Evolutionary conservation across 2,797 vertebrate species (phyloP).

Genomic region (Etheostoma perlongum): DNA sequence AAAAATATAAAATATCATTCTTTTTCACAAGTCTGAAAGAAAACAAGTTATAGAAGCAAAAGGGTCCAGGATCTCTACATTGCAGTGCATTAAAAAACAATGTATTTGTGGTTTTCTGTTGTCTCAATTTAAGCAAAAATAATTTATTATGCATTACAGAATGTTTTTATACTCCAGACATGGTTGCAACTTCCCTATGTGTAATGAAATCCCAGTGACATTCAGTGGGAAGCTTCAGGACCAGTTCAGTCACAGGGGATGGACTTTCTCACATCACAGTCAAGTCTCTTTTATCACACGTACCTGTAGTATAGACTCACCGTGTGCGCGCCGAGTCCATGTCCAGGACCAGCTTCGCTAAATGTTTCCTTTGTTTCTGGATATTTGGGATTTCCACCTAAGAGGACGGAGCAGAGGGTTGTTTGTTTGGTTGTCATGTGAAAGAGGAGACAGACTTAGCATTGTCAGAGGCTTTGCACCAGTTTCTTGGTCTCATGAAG

Average conservation of each 20-base stretch:
- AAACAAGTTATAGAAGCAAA: too few species aligned
- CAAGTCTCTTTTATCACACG: neutral
- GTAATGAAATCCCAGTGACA: constrained; percentile 57
- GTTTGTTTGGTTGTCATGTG: constrained; percentile 38
- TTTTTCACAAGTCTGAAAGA: too few species aligned
- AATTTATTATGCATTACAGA: neutral
- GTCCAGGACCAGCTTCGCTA: constrained; percentile 96
- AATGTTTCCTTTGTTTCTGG: constrained; percentile 98
- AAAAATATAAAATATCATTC: too few species aligned
- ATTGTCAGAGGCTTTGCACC: constrained; percentile 37
- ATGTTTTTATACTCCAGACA: constrained; percentile 15
- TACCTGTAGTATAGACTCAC: constrained; percentile 73
- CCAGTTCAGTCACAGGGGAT: constrained; percentile 59
- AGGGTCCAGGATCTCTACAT: too few species aligned
- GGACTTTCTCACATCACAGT: constrained; percentile 53
- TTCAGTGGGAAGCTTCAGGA: constrained; percentile 55
- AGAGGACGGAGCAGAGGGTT: constrained; percentile 44
- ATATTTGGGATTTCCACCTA: constrained; percentile 98
- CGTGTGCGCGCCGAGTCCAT: constrained; percentile 96
- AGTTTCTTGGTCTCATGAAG: constrained; percentile 35
- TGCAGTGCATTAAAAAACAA: too few species aligned
- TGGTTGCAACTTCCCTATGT: constrained; percentile 24
- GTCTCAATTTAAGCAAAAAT: neutral
- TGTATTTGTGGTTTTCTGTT: too few species aligned
- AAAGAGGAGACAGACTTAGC: constrained; percentile 25